Percentiles rank a stretch among this genome's conserved stretches.
Evolutionary conservation across 2,888 invertebrate species (phyloP).

Genomic region (Ephialtes manifestator): DNA sequence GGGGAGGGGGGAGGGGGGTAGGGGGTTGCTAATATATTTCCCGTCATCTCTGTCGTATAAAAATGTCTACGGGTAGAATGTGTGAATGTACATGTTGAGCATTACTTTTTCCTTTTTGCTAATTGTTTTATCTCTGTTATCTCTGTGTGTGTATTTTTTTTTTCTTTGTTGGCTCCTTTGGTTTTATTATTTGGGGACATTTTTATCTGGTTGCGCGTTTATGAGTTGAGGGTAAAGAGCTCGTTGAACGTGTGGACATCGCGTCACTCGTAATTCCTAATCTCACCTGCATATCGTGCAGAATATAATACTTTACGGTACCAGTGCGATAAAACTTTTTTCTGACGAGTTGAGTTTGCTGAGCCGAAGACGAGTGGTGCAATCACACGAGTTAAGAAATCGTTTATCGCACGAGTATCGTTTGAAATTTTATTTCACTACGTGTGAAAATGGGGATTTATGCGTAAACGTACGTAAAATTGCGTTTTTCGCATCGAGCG

Average conservation of each 20-base stretch:
- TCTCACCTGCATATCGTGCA: slow-evolving; percentile 28
- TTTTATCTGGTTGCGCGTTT: slow-evolving; percentile 3
- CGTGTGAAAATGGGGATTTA: too few relatives aligned
- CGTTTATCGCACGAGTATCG: too few relatives aligned
- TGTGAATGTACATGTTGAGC: not conserved
- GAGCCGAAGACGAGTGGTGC: too few relatives aligned
- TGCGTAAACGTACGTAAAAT: too few relatives aligned
- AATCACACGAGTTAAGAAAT: too few relatives aligned
- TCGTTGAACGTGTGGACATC: slow-evolving; percentile 20
- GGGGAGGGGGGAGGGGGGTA: not conserved
- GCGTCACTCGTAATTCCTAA: slow-evolving; percentile 41
- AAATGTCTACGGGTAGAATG: not conserved
- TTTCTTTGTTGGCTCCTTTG: slow-evolving; percentile 25
- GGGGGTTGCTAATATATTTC: not conserved
- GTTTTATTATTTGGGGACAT: slow-evolving; percentile 27
- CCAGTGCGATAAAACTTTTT: too few relatives aligned
- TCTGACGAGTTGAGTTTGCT: too few relatives aligned
- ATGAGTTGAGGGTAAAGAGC: not conserved
- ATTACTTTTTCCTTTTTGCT: slow-evolving; percentile 1
- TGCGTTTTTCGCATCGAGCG: too few relatives aligned
- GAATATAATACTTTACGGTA: too few relatives aligned
- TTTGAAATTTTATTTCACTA: too few relatives aligned
- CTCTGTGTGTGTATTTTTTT: slow-evolving; percentile 28
- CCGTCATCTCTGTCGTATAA: not conserved
- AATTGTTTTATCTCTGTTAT: slow-evolving; percentile 55